A percentile compares a stretch with the other conserved stretches of the same genome.
phyloP scores from a whole-genome alignment of 2,797 vertebrate genomes.

The Arvicola amphibius region DNA sequence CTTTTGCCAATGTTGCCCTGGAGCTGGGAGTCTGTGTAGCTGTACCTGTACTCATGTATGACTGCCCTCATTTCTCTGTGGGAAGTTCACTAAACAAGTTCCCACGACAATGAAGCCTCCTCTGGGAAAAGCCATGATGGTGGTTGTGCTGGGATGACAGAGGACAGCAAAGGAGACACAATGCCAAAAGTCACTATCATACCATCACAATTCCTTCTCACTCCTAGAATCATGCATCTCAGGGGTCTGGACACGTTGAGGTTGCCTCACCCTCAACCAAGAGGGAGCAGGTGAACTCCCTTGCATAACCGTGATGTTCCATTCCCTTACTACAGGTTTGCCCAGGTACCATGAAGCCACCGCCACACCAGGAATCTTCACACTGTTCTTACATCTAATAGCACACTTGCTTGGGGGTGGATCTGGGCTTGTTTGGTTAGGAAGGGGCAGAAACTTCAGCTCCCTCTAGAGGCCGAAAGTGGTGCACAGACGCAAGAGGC shows the following conservation, averaged over 20 bases:
- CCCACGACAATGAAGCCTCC: not conserved
- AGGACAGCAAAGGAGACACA: not conserved
- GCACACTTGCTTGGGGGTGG: not conserved
- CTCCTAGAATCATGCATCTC: not conserved
- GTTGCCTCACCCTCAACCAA: not conserved
- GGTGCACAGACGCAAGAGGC: not conserved
- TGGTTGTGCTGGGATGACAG: not conserved
- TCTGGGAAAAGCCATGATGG: not conserved
- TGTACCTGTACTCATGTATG: not conserved
- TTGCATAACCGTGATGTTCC: not conserved
- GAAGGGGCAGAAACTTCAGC: not conserved
- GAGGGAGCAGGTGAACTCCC: not conserved
- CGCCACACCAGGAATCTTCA: not conserved
- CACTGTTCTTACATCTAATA: not conserved
- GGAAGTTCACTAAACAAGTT: not conserved
- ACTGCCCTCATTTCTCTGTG: not conserved
- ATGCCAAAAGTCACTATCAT: fast-evolving
- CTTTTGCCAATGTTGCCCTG: not conserved
- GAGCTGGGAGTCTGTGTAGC: not conserved
- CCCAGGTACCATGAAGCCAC: not conserved
- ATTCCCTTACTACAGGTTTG: not conserved
- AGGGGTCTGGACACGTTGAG: not conserved
- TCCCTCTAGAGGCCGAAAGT: constrained; percentile 14
- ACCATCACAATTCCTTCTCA: not conserved
- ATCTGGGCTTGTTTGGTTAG: not conserved